phyloP scores from a whole-genome alignment of 2,113 vertebrate species.

The Prionailurus bengalensis region DNA sequence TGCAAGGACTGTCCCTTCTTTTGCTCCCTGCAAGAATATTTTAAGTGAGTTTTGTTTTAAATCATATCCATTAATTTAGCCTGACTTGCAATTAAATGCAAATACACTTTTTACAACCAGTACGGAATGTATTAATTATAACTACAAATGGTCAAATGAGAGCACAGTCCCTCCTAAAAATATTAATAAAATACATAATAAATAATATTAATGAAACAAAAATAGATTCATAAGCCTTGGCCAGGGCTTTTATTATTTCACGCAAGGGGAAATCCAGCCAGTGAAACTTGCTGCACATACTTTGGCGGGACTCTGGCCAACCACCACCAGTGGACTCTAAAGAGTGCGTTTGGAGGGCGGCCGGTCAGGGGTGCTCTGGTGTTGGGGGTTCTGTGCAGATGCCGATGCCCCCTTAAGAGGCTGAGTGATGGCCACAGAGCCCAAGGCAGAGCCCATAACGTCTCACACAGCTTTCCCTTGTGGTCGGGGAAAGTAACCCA shows the following conservation, averaged over 20 bases:
- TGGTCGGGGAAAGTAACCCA: constrained; percentile 51
- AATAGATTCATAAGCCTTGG: constrained; percentile 83
- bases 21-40: constrained; percentile 80
- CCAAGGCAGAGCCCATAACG: neutral
- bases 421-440: neutral
- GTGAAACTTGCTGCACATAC: constrained; percentile 63
- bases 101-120: constrained; percentile 89
- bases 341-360: neutral
- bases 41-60: constrained; percentile 86
- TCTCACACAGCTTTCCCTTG: neutral
- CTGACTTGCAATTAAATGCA: constrained; percentile 90
- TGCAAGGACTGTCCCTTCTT: constrained; percentile 57
- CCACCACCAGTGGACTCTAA: constrained; percentile 47
- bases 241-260: constrained; percentile 80
- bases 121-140: constrained; percentile 91
- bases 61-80: constrained; percentile 89
- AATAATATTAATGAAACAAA: constrained; percentile 87
- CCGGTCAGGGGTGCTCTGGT: neutral
- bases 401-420: neutral
- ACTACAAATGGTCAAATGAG: constrained; percentile 90
- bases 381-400: neutral
- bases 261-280: constrained; percentile 65
- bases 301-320: constrained; percentile 61
- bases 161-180: constrained; percentile 88
- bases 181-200: constrained; percentile 89